phyloP scores from a whole-genome alignment of 1,140 invertebrate species.

The Hylaeus volcanicus region DNA sequence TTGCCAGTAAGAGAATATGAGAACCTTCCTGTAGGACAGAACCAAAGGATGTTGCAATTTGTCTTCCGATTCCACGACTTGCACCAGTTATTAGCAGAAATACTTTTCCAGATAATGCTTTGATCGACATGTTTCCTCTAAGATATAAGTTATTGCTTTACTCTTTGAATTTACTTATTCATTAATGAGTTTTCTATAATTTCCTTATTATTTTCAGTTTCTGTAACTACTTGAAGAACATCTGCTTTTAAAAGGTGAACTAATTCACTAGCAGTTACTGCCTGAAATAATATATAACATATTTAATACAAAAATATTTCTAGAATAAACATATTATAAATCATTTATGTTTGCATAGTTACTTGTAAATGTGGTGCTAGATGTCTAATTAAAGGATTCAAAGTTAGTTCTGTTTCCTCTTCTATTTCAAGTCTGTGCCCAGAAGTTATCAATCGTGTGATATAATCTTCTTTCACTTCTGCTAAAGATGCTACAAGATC shows the following conservation, averaged over 20 bases:
- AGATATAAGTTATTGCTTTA: slow-evolving; percentile 17
- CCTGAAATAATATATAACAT: slow-evolving; percentile 67
- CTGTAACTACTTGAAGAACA: slow-evolving; percentile 68
- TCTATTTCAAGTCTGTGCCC: slow-evolving; percentile 69
- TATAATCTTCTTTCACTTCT: slow-evolving; percentile 76
- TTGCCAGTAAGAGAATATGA: slow-evolving; percentile 88
- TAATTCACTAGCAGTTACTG: slow-evolving; percentile 80
- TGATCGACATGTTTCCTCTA: slow-evolving; percentile 46
- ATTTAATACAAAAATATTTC: neutral
- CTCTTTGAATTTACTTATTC: slow-evolving; percentile 40
- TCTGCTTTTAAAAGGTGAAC: slow-evolving; percentile 82
- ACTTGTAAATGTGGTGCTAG: slow-evolving; percentile 79
- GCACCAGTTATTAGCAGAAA: slow-evolving; percentile 90
- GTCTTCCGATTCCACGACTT: slow-evolving; percentile 92
- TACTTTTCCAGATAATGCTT: slow-evolving; percentile 78
- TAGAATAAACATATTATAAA: neutral
- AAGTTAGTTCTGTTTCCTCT: slow-evolving; percentile 72
- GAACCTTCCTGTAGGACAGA: slow-evolving; percentile 84
- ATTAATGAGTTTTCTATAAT: slow-evolving; percentile 44
- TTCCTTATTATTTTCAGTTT: slow-evolving; percentile 52
- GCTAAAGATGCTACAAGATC: slow-evolving; percentile 79
- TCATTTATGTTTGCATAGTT: neutral
- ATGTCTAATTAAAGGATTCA: slow-evolving; percentile 78
- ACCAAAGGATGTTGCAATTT: slow-evolving; percentile 87
- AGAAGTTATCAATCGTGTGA: slow-evolving; percentile 77